Evolutionary conservation across 2,113 vertebrate species (phyloP).

Genomic region (Scomber colias): DNA sequence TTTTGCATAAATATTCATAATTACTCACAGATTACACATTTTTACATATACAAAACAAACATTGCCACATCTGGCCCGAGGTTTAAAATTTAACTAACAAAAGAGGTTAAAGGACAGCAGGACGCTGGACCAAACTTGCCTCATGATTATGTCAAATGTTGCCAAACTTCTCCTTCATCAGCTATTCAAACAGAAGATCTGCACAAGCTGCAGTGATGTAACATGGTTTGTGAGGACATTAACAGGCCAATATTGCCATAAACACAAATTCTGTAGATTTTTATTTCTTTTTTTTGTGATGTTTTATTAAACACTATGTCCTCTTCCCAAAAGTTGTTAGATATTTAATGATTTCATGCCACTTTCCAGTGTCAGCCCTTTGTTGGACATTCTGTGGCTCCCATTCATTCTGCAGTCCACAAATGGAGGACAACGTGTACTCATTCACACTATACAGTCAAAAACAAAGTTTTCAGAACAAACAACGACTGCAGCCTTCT

Average conservation of each 20-base stretch:
- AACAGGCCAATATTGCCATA: not conserved
- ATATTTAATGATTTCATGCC: not conserved
- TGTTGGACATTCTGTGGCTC: not conserved
- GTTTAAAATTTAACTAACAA: slow-evolving; percentile 75
- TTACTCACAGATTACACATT: slow-evolving; percentile 40
- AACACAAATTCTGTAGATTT: not conserved
- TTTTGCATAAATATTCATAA: slow-evolving; percentile 26
- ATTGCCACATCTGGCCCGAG: slow-evolving; percentile 49
- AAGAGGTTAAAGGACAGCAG: slow-evolving; percentile 73
- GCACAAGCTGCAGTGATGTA: slow-evolving; percentile 35
- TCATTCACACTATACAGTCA: not conserved
- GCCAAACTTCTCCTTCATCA: slow-evolving; percentile 34
- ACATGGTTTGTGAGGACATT: slow-evolving; percentile 9
- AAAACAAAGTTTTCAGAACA: slow-evolving; percentile 5
- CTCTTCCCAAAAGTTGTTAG: slow-evolving; percentile 13
- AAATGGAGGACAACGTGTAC: not conserved
- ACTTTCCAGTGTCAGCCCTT: not conserved
- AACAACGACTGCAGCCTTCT: not conserved
- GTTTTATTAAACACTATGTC: not conserved
- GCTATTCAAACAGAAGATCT: slow-evolving; percentile 61
- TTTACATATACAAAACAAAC: slow-evolving; percentile 55
- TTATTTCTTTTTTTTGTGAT: not conserved
- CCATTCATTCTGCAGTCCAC: not conserved
- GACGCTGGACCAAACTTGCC: slow-evolving; percentile 30
- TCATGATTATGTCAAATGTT: slow-evolving; percentile 36